Conservation (phyloP, 2,888 invertebrate species). For the Spatulosminthurus flaviceps region DNA sequence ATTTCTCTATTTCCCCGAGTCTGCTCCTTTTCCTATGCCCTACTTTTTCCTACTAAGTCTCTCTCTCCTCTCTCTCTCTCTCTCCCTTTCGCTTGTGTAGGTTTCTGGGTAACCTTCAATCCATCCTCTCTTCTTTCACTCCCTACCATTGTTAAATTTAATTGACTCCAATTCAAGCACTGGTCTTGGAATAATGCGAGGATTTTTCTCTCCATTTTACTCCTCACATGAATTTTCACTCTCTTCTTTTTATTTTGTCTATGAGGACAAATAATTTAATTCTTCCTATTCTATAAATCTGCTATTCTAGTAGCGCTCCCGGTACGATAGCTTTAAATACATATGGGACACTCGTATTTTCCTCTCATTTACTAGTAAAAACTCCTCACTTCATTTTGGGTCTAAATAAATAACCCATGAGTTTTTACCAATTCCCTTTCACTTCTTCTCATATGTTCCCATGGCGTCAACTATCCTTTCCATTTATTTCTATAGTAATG, state of each 20-base stretch:
- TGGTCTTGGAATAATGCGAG: neutral
- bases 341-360: neutral
- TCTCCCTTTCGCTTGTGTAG: too few relatives aligned
- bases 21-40: neutral
- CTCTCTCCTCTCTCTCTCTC: constrained; percentile 7
- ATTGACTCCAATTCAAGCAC: constrained; percentile 1
- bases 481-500: too few relatives aligned
- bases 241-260: neutral
- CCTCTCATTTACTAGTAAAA: neutral
- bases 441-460: too few relatives aligned
- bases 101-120: neutral
- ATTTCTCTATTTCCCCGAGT: neutral
- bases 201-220: neutral
- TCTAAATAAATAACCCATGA: neutral
- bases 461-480: too few relatives aligned
- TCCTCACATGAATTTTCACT: neutral
- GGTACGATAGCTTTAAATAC: neutral
- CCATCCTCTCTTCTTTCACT: neutral
- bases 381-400: neutral
- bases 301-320: too few relatives aligned
- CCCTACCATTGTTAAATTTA: neutral
- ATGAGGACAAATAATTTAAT: neutral
- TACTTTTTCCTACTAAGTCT: too few relatives aligned
- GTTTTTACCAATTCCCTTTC: neutral
- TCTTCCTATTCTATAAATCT: neutral